Conservation (phyloP, 2,113 vertebrate genomes). For the Meles meles region DNA sequence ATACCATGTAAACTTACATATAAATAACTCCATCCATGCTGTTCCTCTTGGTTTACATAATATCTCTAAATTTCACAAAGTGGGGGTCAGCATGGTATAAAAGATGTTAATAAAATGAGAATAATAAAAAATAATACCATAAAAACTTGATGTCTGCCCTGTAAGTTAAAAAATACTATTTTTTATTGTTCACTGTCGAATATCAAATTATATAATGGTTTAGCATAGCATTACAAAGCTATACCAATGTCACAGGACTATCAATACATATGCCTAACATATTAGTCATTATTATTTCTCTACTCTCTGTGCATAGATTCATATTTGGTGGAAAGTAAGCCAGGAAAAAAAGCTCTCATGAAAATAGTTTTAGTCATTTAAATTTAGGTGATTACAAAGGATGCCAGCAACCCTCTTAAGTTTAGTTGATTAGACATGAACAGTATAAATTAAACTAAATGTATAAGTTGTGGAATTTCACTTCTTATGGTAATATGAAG, state of each 20-base stretch:
- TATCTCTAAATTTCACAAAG: background rate
- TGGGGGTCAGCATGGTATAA: background rate
- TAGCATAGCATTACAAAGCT: background rate
- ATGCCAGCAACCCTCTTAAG: slow-evolving; percentile 12
- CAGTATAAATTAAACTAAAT: slow-evolving; percentile 59
- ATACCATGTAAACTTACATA: background rate
- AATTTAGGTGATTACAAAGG: slow-evolving; percentile 73
- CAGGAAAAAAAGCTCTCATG: slow-evolving; percentile 59
- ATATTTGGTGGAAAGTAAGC: background rate
- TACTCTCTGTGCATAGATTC: background rate
- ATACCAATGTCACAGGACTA: slow-evolving; percentile 17
- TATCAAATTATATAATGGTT: background rate
- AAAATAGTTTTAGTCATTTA: slow-evolving; percentile 66
- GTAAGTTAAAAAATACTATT: background rate
- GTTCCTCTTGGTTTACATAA: background rate
- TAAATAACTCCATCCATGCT: background rate
- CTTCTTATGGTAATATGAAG: slow-evolving; percentile 23
- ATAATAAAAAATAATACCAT: background rate
- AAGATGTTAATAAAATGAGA: background rate
- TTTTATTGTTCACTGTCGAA: background rate
- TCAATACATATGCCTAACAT: slow-evolving; percentile 49
- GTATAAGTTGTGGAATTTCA: slow-evolving; percentile 60
- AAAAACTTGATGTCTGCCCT: background rate
- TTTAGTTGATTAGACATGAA: slow-evolving; percentile 67
- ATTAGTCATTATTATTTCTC: background rate